Evolutionary conservation across 1,140 invertebrate genomes (phyloP).

Genomic region (Drosophila gunungcola): DNA sequence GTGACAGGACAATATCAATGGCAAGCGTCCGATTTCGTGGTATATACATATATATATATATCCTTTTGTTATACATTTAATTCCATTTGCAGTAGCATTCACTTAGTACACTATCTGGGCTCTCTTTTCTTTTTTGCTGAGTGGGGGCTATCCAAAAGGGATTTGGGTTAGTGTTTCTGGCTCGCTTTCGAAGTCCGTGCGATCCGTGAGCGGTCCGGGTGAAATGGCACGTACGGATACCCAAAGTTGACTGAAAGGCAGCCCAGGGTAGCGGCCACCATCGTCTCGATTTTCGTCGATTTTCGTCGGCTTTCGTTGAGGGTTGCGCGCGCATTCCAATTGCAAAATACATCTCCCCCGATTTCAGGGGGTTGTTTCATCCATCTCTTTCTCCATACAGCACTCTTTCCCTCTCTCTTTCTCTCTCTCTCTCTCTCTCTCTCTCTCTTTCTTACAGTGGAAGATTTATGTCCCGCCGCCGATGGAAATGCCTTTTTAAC

Average conservation of each 20-base stretch:
- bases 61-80: background rate
- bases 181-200: conserved; percentile 70
- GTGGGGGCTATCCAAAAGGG: conserved; percentile 22
- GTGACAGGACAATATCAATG: conserved; percentile 97
- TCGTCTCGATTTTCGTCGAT: conserved; percentile 45
- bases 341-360: conserved; percentile 75
- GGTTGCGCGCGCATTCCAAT: conserved; percentile 79
- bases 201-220: conserved; percentile 65
- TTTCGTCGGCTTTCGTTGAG: conserved; percentile 24
- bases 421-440: conserved; percentile 5
- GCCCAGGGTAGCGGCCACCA: conserved; percentile 67
- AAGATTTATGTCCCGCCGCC: conserved; percentile 20
- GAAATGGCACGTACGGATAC: conserved; percentile 85
- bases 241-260: conserved; percentile 84
- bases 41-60: conserved; percentile 10
- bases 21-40: conserved; percentile 76
- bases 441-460: background rate
- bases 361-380: conserved; percentile 47
- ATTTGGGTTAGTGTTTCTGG: conserved; percentile 63
- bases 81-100: background rate
- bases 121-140: background rate
- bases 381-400: background rate
- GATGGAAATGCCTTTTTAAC: conserved; percentile 39
- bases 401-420: background rate
- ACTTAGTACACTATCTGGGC: conserved; percentile 19